Conservation (phyloP, 2,888 invertebrate species). For the Periphyllus acericola region DNA sequence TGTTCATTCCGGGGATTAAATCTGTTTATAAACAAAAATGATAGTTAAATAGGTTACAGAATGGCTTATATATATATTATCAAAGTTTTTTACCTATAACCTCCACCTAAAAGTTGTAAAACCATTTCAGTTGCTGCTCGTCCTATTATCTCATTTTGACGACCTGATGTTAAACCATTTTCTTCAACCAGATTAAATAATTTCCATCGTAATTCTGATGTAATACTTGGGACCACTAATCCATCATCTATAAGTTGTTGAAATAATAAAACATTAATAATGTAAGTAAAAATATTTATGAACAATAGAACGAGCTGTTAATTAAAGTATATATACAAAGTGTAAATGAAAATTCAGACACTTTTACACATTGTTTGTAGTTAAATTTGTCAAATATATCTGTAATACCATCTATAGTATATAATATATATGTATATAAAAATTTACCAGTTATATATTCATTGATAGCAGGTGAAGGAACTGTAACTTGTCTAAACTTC, state of each 20-base stretch:
- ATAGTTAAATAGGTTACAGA: background rate
- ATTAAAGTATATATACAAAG: background rate
- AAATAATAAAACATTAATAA: background rate
- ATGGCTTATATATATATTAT: background rate
- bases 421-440: background rate
- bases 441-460: constrained; percentile 75
- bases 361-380: too few relatives aligned
- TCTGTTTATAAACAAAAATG: constrained; percentile 66
- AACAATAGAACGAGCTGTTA: background rate
- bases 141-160: constrained; percentile 81
- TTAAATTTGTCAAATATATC: too few relatives aligned
- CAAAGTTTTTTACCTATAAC: constrained; percentile 70
- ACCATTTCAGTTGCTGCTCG: constrained; percentile 87
- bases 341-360: too few relatives aligned
- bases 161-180: constrained; percentile 75
- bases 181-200: constrained; percentile 78
- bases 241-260: constrained; percentile 75
- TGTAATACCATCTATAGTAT: too few relatives aligned
- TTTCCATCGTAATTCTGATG: constrained; percentile 74
- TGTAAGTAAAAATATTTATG: background rate
- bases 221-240: constrained; percentile 80
- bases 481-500: constrained; percentile 76
- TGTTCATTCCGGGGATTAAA: constrained; percentile 88
- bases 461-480: constrained; percentile 73
- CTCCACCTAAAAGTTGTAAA: constrained; percentile 84